Base-by-base conservation (phyloP, 2,797 vertebrate species). In the Ptychadena robeensis region DNA sequence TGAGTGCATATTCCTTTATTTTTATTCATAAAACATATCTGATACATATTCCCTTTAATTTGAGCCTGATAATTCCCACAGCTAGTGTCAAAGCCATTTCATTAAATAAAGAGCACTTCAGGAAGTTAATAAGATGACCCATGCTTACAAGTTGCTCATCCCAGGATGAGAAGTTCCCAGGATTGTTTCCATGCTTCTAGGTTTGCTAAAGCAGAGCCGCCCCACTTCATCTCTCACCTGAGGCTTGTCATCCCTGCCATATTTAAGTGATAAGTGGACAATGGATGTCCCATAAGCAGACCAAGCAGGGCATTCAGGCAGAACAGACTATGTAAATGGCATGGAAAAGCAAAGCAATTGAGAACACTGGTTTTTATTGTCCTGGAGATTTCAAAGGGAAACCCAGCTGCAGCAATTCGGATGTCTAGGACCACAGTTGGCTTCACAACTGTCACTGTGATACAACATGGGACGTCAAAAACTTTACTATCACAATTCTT, bases 261-360 rank as follows among this genome's bases (percentile, higher is more conserved):
- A 93, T 90, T 89, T 88, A 88, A 91, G 92, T 91, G 93, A 94
- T 94, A 91, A 89, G 87, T 73, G 90, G 93, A 95, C 94, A 95
- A 96, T 91, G 88, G 91, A 73, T 86, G 82, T 89, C 90, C 90
- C 91, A 87, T 88, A 89, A 89, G 88, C 90, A 86, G 90, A 88
- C 90, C 90, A 87, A 88, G 91, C 90, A 89, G 93, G 93, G 91
- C 93, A 94, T 82, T 94, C 94, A 95, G 91, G 92, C 94, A 94
- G 93, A 95, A 94, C 94, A 90, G 93, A 91, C 93, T 93, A 94
- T 95, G 95, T 93, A 94, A 96, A 95, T 94, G 90, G 76, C 80
- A 86, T 84, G 89, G 91, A 88, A 93, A 91, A 89, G 91, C 92
- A 87, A 89, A 91, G 89, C 88, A 87, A 88, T 86, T 86, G 90